Percentiles rank a stretch among this genome's conserved stretches.
Conservation (phyloP, 2,113 vertebrate genomes). For the Brienomyrus longianalis region DNA sequence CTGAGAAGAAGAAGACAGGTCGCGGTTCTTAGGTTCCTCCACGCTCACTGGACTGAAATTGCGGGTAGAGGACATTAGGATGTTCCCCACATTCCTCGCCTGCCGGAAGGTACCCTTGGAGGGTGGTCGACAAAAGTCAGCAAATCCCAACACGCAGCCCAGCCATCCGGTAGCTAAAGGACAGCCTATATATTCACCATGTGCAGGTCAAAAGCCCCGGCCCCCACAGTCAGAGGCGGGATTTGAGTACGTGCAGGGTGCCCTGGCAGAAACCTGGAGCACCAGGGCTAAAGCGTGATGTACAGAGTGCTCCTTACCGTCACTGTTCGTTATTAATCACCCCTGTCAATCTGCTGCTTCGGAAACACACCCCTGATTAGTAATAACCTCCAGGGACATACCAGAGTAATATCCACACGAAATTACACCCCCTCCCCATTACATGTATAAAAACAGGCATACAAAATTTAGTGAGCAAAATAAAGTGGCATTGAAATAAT, state of each 20-base stretch:
- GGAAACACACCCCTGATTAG: background rate
- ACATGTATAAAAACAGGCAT: background rate
- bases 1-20: background rate
- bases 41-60: background rate
- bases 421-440: background rate
- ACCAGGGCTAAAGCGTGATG: background rate
- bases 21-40: background rate
- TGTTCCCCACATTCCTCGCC: background rate
- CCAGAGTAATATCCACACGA: background rate
- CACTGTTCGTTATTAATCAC: background rate
- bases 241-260: background rate
- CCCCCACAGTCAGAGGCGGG: background rate
- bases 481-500: background rate
- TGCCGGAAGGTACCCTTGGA: background rate
- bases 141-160: background rate
- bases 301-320: background rate
- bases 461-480: background rate
- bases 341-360: background rate
- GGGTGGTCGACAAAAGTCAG: background rate
- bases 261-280: background rate
- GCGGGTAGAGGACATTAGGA: background rate
- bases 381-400: background rate
- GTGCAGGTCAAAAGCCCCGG: background rate
- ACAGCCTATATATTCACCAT: background rate
- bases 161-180: background rate